Conservation (phyloP, 1,140 invertebrate genomes). For the Drosophila sechellia region DNA sequence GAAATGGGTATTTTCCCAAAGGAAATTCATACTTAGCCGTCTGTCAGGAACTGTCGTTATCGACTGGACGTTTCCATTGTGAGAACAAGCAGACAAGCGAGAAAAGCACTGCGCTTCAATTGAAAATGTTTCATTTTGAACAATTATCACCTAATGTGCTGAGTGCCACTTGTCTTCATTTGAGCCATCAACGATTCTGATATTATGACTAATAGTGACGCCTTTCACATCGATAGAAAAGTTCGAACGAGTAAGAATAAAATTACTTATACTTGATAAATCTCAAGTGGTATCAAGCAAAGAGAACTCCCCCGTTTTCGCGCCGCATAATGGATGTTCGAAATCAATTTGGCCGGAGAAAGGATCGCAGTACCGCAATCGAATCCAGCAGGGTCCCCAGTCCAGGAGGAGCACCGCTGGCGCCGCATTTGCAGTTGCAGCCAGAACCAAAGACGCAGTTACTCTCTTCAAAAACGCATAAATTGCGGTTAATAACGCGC, state of each 20-base stretch:
- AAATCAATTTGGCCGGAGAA: slow-evolving; percentile 31
- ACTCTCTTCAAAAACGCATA: slow-evolving; percentile 77
- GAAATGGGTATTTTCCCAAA: slow-evolving; percentile 8
- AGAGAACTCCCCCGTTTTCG: background rate
- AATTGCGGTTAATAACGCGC: slow-evolving; percentile 81
- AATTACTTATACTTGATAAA: too few relatives aligned
- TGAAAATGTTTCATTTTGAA: background rate
- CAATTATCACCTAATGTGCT: slow-evolving; percentile 11
- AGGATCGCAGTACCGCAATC: slow-evolving; percentile 1
- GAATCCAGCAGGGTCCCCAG: slow-evolving; percentile 6
- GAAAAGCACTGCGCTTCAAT: slow-evolving; percentile 7
- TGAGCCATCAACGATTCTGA: background rate
- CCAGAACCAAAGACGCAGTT: background rate
- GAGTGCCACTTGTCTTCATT: slow-evolving; percentile 12
- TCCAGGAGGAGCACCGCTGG: slow-evolving; percentile 30
- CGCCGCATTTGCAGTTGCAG: slow-evolving; percentile 25
- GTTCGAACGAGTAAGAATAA: background rate
- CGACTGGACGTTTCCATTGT: slow-evolving; percentile 11
- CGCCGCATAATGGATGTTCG: slow-evolving; percentile 19
- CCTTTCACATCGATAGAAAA: too few relatives aligned
- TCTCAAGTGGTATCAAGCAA: too few relatives aligned
- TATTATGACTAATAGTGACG: too few relatives aligned
- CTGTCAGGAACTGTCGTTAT: slow-evolving; percentile 9
- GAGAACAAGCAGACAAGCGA: background rate
- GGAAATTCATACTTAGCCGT: slow-evolving; percentile 34